Base-by-base conservation (phyloP, 35 echinoderm and acorn worm genomes). In the Patiria miniata region DNA sequence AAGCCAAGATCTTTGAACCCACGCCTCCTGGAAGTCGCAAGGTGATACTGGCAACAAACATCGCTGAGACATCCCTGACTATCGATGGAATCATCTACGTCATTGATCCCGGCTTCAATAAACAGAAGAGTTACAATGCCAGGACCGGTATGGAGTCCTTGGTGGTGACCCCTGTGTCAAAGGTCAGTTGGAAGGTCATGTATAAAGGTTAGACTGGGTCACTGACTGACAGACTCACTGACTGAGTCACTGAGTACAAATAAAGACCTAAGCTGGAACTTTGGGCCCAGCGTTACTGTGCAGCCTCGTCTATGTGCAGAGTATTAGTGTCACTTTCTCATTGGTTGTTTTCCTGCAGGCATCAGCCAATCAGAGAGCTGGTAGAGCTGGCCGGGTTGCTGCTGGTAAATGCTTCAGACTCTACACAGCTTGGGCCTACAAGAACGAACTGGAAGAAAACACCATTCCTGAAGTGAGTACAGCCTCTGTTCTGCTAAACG, bases 91-190 rank as follows among this genome's bases (percentile, higher is more conserved):
- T 97, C 78, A 88, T 93, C 79, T 97, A 91, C 42, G 91, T 97
- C 36, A 97, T 97, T 55, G 95, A 97, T 69, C 95, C 91, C 0
- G 95, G 91, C 22, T 97, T 93, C 61, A 93, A 92, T 55, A 97
- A 97, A 52, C 95, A 97, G 95, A 97, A 97, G 85, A 97, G 95
- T 36, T 97, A 97, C 73, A 97, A 97, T 86, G 95, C 95, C 16
- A 91, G 95, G 38, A 97, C 95, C 8, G 95, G 95, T 39, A 97
- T 97, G 95, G 95, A 97, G 47, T 97, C 95, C 1, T 57, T 97
- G 18, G 81, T 97, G 2, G 95, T 97, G 16, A 91, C 91, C 36
- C 95, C 95, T 2, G 87, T 97, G 30, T 97, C 95, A 91, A 97
- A 94, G 95, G 95, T 97, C 8, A 34, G 85, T 52, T 0, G 4